Conservation (phyloP, 2,797 vertebrate genomes). For the Acanthornis magna region DNA sequence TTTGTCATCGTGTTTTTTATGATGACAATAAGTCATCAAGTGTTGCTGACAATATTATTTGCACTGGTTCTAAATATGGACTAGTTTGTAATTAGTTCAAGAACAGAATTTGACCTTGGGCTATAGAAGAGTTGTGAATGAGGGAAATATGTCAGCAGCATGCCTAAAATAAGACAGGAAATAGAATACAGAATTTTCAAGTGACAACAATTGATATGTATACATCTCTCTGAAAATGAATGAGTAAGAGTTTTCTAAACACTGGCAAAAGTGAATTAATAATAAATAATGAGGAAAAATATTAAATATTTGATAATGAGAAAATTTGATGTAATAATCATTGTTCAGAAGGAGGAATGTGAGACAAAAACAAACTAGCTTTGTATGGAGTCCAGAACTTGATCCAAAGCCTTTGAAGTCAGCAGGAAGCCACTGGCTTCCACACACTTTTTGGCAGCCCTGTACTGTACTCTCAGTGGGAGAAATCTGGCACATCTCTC, state of each 20-base stretch:
- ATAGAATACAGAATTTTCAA: neutral
- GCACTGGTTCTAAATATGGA: neutral
- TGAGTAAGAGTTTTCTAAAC: neutral
- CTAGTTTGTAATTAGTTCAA: constrained; percentile 18
- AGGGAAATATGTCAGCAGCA: neutral
- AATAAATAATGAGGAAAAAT: neutral
- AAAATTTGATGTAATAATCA: neutral
- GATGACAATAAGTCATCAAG: neutral
- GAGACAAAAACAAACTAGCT: neutral
- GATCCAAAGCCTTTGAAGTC: constrained; percentile 20
- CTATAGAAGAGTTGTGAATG: neutral
- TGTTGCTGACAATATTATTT: neutral
- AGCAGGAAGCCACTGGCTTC: neutral
- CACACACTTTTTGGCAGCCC: neutral
- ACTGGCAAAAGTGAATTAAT: neutral
- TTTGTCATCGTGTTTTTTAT: constrained; percentile 2
- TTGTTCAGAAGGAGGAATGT: neutral
- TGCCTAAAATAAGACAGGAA: neutral
- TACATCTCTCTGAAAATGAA: neutral
- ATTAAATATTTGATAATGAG: neutral
- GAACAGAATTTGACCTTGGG: neutral
- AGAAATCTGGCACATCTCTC: constrained; percentile 8
- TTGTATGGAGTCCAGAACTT: neutral
- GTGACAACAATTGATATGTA: neutral
- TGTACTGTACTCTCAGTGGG: neutral